phyloP scores from a whole-genome alignment of 2,113 vertebrate genomes.

The Nothobranchius kuhntae region DNA sequence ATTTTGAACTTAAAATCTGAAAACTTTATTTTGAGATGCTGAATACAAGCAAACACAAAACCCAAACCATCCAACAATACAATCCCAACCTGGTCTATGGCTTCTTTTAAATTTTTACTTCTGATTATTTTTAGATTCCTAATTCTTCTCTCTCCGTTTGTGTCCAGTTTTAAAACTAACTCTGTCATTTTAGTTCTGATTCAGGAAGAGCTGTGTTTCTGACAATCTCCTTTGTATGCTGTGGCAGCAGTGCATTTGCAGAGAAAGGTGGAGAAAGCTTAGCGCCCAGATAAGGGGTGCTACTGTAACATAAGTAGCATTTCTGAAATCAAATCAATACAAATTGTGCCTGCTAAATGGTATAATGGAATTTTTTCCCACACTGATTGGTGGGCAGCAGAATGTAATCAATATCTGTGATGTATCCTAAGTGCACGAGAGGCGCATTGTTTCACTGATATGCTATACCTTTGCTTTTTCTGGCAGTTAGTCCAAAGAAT shows the following conservation, averaged over 20 bases:
- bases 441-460: conserved; percentile 65
- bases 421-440: conserved; percentile 75
- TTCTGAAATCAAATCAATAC: conserved; percentile 74
- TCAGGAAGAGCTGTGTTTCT: conserved; percentile 48
- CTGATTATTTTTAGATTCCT: not conserved
- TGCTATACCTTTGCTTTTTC: conserved; percentile 38
- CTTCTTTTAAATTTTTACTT: not conserved
- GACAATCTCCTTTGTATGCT: conserved; percentile 43
- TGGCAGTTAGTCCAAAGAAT: conserved; percentile 27
- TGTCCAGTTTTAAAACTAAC: conserved; percentile 18
- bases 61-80: not conserved
- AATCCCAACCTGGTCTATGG: not conserved
- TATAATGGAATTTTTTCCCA: conserved; percentile 77
- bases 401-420: conserved; percentile 80
- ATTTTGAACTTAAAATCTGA: too few relatives aligned
- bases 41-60: too few relatives aligned
- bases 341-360: conserved; percentile 77
- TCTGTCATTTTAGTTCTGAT: conserved; percentile 25
- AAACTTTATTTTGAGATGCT: too few relatives aligned
- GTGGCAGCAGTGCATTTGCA: conserved; percentile 43
- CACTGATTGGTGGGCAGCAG: conserved; percentile 59
- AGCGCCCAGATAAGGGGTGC: conserved; percentile 55
- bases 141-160: conserved; percentile 2
- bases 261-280: conserved; percentile 58
- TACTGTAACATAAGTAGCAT: conserved; percentile 70